Evolutionary conservation across 2,797 vertebrate genomes (phyloP).

Genomic region (Enteromius paludinosus): DNA sequence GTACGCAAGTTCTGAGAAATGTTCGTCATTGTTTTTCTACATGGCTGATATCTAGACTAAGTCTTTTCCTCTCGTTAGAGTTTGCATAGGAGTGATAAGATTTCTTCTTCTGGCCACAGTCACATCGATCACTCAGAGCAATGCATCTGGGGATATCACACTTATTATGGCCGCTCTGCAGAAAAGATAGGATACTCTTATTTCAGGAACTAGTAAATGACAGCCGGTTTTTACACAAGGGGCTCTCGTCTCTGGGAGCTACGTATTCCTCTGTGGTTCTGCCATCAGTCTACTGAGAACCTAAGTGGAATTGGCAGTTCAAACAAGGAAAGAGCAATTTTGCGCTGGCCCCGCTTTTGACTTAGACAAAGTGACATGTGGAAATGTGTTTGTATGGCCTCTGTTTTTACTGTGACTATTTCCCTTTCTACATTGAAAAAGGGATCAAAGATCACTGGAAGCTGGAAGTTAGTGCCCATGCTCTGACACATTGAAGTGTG

Average conservation of each 20-base stretch:
- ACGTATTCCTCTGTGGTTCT: constrained; percentile 33
- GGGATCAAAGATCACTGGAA: constrained; percentile 32
- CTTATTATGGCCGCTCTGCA: constrained; percentile 33
- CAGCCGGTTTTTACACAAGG: constrained; percentile 42
- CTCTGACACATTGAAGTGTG: constrained; percentile 14
- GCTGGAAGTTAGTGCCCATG: constrained; percentile 14
- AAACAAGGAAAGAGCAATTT: constrained; percentile 52
- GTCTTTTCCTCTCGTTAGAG: constrained; percentile 18
- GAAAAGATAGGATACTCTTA: constrained; percentile 40
- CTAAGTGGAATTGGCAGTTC: constrained; percentile 55
- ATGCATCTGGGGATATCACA: constrained; percentile 28
- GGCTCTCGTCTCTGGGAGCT: constrained; percentile 36
- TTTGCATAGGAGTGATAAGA: constrained; percentile 18
- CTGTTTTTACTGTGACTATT: constrained; percentile 38
- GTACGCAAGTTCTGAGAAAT: constrained; percentile 24
- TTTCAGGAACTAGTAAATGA: constrained; percentile 54
- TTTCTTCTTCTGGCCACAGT: constrained; percentile 9
- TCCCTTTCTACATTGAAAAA: constrained; percentile 19
- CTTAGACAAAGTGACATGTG: constrained; percentile 50
- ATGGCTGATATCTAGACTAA: constrained; percentile 6
- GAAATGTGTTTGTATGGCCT: constrained; percentile 50
- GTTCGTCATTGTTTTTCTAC: not conserved
- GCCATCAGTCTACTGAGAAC: constrained; percentile 46
- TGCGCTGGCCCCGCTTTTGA: constrained; percentile 52
- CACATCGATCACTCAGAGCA: constrained; percentile 25